A percentile compares a stretch with the other conserved stretches of the same genome.
These are phyloP conservation scores for Malurus melanocephalus DNA, from an alignment of 2,113 vertebrate species.

Conservation along the genomic window DNA sequence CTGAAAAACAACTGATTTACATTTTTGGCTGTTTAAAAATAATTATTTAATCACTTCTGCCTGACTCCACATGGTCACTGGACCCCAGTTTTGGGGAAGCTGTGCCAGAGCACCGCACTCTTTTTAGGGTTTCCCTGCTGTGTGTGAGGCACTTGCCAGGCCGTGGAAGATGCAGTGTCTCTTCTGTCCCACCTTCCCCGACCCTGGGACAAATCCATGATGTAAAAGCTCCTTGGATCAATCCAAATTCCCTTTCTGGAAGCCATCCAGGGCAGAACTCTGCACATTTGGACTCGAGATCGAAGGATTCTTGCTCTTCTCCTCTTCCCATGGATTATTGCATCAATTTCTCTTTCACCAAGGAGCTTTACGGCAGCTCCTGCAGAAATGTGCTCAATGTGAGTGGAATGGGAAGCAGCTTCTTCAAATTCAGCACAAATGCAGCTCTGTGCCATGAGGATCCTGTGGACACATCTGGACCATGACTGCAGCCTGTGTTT, in stretches of 20 bases:
- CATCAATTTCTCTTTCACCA: neutral
- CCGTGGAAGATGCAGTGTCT: fast-evolving
- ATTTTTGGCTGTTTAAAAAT: neutral
- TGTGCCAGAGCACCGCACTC: neutral
- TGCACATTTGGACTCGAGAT: neutral
- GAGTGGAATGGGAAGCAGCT: neutral
- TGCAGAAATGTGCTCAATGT: fast-evolving
- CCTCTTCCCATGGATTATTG: neutral
- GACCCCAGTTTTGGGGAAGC: neutral
- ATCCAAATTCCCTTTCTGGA: neutral
- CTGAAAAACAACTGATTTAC: no score
- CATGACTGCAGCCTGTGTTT: neutral
- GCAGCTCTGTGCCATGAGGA: fast-evolving
- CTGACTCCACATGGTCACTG: neutral
- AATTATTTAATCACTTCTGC: neutral
- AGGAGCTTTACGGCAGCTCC: neutral
- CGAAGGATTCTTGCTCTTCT: neutral
- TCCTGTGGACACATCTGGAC: neutral
- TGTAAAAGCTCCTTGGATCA: neutral
- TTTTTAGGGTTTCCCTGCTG: neutral
- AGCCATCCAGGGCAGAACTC: neutral
- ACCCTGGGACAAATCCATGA: neutral
- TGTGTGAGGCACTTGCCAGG: fast-evolving
- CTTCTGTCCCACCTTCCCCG: neutral
- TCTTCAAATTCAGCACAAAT: neutral